These are phyloP conservation scores for Argynnis bischoffii DNA, from an alignment of 2,888 invertebrate species.

Conservation along the genomic window DNA sequence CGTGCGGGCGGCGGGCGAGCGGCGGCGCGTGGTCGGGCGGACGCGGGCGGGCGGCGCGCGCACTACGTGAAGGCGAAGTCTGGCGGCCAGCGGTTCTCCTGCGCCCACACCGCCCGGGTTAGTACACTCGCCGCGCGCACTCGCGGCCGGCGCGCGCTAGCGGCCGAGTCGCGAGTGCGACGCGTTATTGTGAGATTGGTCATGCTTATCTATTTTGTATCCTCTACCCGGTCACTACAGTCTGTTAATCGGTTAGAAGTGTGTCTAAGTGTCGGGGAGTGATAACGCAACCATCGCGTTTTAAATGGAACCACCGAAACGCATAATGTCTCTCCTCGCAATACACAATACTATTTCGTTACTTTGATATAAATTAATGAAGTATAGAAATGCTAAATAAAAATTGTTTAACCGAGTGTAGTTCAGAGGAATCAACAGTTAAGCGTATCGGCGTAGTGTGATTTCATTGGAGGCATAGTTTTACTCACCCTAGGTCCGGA, in stretches of 20 bases:
- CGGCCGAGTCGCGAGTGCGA: neutral
- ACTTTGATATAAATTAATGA: neutral
- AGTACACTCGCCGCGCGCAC: constrained; percentile 45
- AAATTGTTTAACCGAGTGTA: too few relatives aligned
- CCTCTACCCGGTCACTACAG: constrained; percentile 16
- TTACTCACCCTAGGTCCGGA: constrained; percentile 89
- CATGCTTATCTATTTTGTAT: constrained; percentile 22
- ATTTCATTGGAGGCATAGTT: neutral
- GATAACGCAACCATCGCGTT: neutral
- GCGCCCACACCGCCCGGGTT: constrained; percentile 54
- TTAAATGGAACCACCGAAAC: neutral
- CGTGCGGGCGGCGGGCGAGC: constrained; percentile 6
- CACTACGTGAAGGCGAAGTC: constrained; percentile 76
- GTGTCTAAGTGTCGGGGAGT: constrained; percentile 16
- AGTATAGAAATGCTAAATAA: too few relatives aligned
- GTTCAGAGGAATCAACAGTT: neutral
- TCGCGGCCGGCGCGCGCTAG: too few relatives aligned
- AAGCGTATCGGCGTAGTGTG: constrained; percentile 9
- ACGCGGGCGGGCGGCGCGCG: constrained; percentile 37
- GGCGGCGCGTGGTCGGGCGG: constrained; percentile 17
- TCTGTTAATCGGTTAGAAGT: constrained; percentile 31
- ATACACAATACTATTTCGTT: neutral
- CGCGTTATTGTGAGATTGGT: neutral
- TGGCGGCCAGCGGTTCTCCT: constrained; percentile 77
- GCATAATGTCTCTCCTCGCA: neutral